Evolutionary conservation across 1,140 invertebrate species (phyloP).

Genomic region (Lineus longissimus): DNA sequence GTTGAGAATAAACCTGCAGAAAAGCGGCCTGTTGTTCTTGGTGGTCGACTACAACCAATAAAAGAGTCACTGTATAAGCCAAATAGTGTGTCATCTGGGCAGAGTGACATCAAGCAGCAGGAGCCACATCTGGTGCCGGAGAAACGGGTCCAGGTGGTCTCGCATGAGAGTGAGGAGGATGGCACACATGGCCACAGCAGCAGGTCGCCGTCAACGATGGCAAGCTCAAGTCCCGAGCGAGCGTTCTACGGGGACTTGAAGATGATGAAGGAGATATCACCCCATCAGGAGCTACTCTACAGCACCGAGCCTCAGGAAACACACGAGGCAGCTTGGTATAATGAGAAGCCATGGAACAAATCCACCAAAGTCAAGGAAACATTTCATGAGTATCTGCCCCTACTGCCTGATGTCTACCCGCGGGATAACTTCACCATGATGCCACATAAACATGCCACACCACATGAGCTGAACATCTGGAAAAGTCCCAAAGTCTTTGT

Average conservation of each 20-base stretch:
- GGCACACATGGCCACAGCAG: not conserved
- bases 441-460: slow-evolving; percentile 31
- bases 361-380: slow-evolving; percentile 33
- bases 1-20: slow-evolving; percentile 9
- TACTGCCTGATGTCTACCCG: slow-evolving; percentile 45
- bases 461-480: slow-evolving; percentile 36
- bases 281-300: slow-evolving; percentile 14
- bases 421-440: slow-evolving; percentile 47
- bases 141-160: not conserved
- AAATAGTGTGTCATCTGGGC: not conserved
- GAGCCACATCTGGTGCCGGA: not conserved
- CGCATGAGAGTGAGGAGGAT: not conserved
- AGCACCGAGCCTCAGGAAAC: slow-evolving; percentile 13
- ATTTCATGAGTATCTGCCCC: slow-evolving; percentile 31
- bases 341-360: slow-evolving; percentile 39
- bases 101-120: not conserved
- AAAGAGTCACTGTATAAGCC: slow-evolving; percentile 9
- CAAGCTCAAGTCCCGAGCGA: slow-evolving; percentile 8
- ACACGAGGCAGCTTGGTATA: slow-evolving; percentile 18
- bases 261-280: slow-evolving; percentile 4
- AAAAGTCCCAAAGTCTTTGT: slow-evolving; percentile 5
- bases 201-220: not conserved
- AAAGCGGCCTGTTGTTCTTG: not conserved
- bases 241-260: slow-evolving; percentile 14
- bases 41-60: slow-evolving; percentile 3